A percentile compares a stretch with the other conserved stretches of the same genome.
These are phyloP conservation scores for Homarus americanus DNA, from an alignment of 1,140 invertebrate species.

Conservation along the genomic window DNA sequence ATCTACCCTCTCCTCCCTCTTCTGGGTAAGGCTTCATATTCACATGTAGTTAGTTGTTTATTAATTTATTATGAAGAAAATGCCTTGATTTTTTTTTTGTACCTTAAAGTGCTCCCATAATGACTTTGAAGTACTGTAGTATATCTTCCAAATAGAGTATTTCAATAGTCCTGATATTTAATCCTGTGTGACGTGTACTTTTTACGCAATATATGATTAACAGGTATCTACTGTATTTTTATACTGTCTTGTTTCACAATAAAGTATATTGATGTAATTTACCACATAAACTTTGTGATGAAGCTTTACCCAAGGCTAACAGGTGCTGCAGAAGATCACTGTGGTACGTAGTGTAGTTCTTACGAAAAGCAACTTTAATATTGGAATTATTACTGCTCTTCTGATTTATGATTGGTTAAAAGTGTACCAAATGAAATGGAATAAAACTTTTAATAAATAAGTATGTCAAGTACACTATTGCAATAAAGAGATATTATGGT, in stretches of 20 bases:
- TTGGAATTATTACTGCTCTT: too few species aligned
- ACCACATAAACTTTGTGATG: neutral
- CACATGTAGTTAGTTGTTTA: neutral
- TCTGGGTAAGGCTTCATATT: conserved; percentile 5
- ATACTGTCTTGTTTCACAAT: neutral
- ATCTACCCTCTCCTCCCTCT: neutral
- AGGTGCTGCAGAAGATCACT: neutral
- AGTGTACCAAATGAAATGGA: too few species aligned
- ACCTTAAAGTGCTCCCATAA: neutral
- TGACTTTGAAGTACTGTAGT: neutral
- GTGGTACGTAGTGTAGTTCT: neutral
- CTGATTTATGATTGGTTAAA: too few species aligned
- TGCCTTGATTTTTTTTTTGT: neutral
- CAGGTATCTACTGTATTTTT: neutral
- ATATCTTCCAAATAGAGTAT: neutral
- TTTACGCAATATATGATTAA: neutral
- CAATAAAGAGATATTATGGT: too few species aligned
- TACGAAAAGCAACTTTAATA: too few species aligned
- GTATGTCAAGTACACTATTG: neutral
- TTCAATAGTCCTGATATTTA: neutral
- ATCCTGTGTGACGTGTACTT: neutral
- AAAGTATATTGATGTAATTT: neutral
- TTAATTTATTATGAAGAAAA: neutral
- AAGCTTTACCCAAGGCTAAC: neutral
- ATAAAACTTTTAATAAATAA: too few species aligned